Base-by-base conservation (phyloP, 1,140 invertebrate species). In the Ceratosolen solmsi region DNA sequence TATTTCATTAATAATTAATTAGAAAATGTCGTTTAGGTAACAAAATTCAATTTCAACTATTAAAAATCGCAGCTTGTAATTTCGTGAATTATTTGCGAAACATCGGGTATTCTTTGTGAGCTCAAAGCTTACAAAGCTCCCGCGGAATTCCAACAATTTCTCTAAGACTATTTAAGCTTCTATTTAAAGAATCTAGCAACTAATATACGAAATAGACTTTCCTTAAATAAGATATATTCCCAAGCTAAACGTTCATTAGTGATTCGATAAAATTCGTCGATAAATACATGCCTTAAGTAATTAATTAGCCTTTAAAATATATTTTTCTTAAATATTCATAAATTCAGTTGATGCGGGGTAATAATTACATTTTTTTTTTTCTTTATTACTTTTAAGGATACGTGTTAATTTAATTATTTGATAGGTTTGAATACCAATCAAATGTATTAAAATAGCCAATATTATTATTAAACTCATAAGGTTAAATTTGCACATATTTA, bases 171-270 rank as follows among this genome's bases (percentile, higher is more conserved):
- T 54, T 54, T 54, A 54, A 4, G 41, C 38, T 30, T 60, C 25
- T 60, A 30, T 60, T 60, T 60, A 30, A 60, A 60, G 58, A 60
- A 60, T 60, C 27, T 60, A 30, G 25, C 58, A 60, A 30, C 25
- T 60, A 60, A 60, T 60, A 13, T 60, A 30, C 15, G n/a, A 60
- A 60, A 60, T 60, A 60, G n/a, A 30, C n/a, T 60, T 60, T 30
- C 8, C 27, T 27, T 30, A 30, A 27, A 27, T 30, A 30, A 60
- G 27, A 56, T 30, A 60, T 60, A 60, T 25, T 9, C n/a, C 0
- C 25, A 20, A 30, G 1, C 13, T 7, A 60, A 60, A 30, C 7
- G n/a, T 30, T 60, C 13, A 30, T 30, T 60, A 7, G 25, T 60
- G 30, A 60, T 60, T 30, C 13, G 27, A n/a, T 8, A 25, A 56